These are phyloP conservation scores for Lasioglossum villosulum DNA, from an alignment of 2,888 invertebrate species.

Conservation along the genomic window DNA sequence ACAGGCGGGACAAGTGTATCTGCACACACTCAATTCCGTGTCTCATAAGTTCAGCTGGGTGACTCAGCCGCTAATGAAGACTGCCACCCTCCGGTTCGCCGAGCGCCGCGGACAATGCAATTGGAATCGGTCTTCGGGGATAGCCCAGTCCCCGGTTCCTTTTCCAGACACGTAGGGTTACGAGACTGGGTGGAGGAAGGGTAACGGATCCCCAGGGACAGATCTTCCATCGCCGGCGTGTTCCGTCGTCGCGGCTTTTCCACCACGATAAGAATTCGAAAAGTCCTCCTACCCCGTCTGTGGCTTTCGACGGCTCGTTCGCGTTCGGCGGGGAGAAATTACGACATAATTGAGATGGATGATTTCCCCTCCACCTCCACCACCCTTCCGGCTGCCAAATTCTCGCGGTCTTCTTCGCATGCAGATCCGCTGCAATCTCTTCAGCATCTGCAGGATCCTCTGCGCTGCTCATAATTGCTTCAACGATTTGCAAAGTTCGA, in stretches of 20 bases:
- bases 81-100: conserved; percentile 40
- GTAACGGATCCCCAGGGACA: conserved; percentile 60
- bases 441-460: neutral
- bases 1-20: conserved; percentile 14
- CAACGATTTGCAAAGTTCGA: neutral
- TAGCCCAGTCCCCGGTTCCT: conserved; percentile 17
- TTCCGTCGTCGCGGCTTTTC: conserved; percentile 38
- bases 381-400: neutral
- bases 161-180: conserved; percentile 47
- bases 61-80: conserved; percentile 64
- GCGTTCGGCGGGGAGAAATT: conserved; percentile 26
- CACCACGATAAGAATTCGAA: conserved; percentile 51
- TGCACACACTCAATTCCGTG: conserved; percentile 22
- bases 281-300: neutral
- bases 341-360: conserved; percentile 49
- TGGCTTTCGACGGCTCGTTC: conserved; percentile 25
- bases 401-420: neutral
- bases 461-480: neutral
- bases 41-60: conserved; percentile 34
- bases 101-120: conserved; percentile 63
- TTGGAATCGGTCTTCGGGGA: conserved; percentile 58
- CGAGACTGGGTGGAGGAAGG: neutral
- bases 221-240: conserved; percentile 38
- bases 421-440: neutral
- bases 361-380: conserved; percentile 1